Evolutionary conservation across 2,888 invertebrate genomes (phyloP), one percentile per base, ranked within the genome.

Genomic region (Agapetus fuscipes): DNA sequence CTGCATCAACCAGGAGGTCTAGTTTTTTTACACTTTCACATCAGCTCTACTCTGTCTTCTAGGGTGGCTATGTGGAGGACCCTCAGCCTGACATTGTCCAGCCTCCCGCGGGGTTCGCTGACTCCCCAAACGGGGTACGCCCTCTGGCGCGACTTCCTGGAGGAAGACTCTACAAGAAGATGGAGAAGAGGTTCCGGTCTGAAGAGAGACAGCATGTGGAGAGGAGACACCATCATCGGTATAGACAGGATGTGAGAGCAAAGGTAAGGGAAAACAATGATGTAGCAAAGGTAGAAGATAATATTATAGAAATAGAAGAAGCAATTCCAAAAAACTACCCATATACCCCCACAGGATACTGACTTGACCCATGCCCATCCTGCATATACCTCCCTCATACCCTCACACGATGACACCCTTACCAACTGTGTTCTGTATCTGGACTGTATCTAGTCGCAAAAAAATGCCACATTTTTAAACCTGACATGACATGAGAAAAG

Each of bases 41-140:
- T n/a, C n/a, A n/a, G n/a, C n/a, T n/a, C n/a, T n/a, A n/a, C n/a
- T n/a, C n/a, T n/a, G n/a, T 37, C 39, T 52, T 52, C 39, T 41
- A 69, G 69, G 69, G 69, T 48, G 67, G 67, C 0, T 69, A 62
- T 41, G 64, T 63, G 20, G 73, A 72, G 50, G 72, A 72, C 20
- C 5, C 9, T 20, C 61, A 64, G 27, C 63, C 63, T 43, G 83
- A 85, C 53, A 88, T 89, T 50, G 88, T 89, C 2, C 84, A 87
- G 54, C 89, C 89, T 1, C 89, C 89, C 2, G 88, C 86, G 11
- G 87, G 87, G 29, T 90, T 89, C 57, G 89, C 86, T 5, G 89
- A 90, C 59, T 88, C 87, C 0, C 89, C 89, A 3, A 68, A 71
- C 48, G 62, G 62, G 6, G 49, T 55, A 11, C 54, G 66, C 50